Base-by-base conservation (phyloP, 1,140 invertebrate species). In the Drosophila arizonae region DNA sequence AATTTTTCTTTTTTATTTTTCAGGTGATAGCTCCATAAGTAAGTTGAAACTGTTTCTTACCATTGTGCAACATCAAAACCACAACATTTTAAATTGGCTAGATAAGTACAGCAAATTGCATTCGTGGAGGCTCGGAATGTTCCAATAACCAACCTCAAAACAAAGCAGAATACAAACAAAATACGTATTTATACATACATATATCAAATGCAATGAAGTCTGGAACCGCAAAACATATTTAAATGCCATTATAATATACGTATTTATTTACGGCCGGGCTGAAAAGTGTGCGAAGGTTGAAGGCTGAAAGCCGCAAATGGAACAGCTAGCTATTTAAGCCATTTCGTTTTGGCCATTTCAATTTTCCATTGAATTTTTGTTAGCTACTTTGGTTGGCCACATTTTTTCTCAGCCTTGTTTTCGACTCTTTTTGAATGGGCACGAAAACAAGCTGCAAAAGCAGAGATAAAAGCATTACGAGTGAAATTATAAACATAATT, bases 1-100 rank as follows among this genome's bases (percentile, higher is more conserved):
- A 9, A 45, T 17, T 51, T 50, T 72, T 39, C 60, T 11, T 56
- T 54, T 6, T 52, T 75, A 9, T 24, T 82, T 70, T 91, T n/a
- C 87, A 91, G 90, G 81, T 90, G 90, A 91, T 77, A 91, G 85
- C 60, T 90, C 90, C 43, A 91, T 91, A 91, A 91, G 90, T 91
- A 91, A 91, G 90, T 91, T 77, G 24, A 51, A 39, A 33, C 41
- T 36, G 28, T 52, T 64, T 28, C 61, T 28, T 51, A 65, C 56
- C 64, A 75, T 75, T 85, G 65, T 55, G 62, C 68, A 76, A 78
- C 71, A 71, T 62, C 45, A 50, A 51, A 70, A 82, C 76, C 84
- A 80, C 74, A 82, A 82, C 50, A 70, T 63, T 58, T 75, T 54
- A 54, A 77, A 90, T 90, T 90, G 86, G 86, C 86, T 66, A 43